Evolutionary conservation across 92 coral and sea anemone species (phyloP).

Genomic region (Zoanthus solanderi): DNA sequence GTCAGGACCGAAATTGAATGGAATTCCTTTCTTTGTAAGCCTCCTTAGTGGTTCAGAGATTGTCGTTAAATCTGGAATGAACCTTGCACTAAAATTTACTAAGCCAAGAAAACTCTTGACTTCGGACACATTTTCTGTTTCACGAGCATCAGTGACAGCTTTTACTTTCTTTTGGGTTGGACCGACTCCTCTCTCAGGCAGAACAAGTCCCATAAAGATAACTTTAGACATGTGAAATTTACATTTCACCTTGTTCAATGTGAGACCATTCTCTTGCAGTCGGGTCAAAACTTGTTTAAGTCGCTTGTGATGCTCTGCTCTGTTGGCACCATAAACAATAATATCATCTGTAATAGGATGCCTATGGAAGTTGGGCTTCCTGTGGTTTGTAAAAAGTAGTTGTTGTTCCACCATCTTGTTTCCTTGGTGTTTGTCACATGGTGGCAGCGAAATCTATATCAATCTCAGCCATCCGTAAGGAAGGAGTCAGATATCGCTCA

Average conservation of each 20-base stretch:
- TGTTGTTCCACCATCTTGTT: too few species aligned
- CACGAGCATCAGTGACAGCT: too few species aligned
- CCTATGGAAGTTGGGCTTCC: too few species aligned
- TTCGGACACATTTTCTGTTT: too few species aligned
- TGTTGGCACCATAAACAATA: too few species aligned
- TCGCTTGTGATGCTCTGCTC: too few species aligned
- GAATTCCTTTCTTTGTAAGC: constrained; percentile 34
- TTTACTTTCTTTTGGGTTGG: too few species aligned
- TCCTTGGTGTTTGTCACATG: too few species aligned
- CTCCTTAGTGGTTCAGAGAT: too few species aligned
- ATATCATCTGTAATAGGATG: too few species aligned
- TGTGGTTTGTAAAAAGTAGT: too few species aligned
- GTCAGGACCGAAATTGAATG: constrained; percentile 31
- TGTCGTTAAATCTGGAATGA: background rate
- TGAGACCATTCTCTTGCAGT: background rate
- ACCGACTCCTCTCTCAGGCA: background rate
- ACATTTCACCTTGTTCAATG: constrained; percentile 1
- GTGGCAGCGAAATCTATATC: background rate
- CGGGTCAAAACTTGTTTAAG: too few species aligned
- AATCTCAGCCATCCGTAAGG: background rate
- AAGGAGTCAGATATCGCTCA: background rate
- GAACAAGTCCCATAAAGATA: background rate
- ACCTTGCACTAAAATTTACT: constrained; percentile 33
- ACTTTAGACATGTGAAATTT: background rate
- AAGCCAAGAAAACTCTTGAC: background rate